phyloP scores from a whole-genome alignment of 1,140 invertebrate species.

The Bombus waltoni region DNA sequence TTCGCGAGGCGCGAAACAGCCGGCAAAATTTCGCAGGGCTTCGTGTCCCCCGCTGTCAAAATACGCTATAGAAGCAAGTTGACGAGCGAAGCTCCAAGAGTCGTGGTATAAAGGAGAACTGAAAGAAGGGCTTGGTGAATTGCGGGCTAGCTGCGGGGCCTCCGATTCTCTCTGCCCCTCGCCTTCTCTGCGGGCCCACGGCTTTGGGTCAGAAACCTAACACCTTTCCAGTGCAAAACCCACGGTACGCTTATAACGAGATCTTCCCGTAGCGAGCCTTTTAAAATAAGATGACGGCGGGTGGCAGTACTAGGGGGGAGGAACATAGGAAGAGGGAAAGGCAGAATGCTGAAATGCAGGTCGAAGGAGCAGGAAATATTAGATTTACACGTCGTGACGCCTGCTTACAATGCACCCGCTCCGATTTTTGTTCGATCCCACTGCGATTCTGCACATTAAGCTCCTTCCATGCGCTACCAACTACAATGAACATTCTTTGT shows the following conservation, averaged over 20 bases:
- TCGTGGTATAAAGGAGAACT: slow-evolving; percentile 63
- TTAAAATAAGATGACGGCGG: slow-evolving; percentile 69
- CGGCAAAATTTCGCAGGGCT: slow-evolving; percentile 78
- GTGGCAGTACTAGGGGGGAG: slow-evolving; percentile 11
- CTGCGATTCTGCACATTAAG: neutral
- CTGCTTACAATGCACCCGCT: slow-evolving; percentile 71
- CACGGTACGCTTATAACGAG: slow-evolving; percentile 75
- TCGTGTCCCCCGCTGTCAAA: slow-evolving; percentile 81
- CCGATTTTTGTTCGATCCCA: slow-evolving; percentile 49
- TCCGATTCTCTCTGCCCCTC: slow-evolving; percentile 4
- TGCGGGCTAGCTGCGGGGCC: slow-evolving; percentile 35
- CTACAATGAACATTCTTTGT: neutral
- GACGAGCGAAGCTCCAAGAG: slow-evolving; percentile 71
- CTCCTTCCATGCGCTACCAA: neutral
- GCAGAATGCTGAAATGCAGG: slow-evolving; percentile 49
- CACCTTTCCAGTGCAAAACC: slow-evolving; percentile 70
- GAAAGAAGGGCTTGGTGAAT: slow-evolving; percentile 56
- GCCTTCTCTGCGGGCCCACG: slow-evolving; percentile 15
- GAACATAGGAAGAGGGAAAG: slow-evolving; percentile 42
- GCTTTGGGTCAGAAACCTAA: slow-evolving; percentile 77
- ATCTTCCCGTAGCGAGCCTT: slow-evolving; percentile 70
- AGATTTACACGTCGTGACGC: slow-evolving; percentile 79
- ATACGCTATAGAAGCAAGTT: slow-evolving; percentile 76
- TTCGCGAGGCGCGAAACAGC: slow-evolving; percentile 79
- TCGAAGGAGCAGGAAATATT: slow-evolving; percentile 74